Conservation (phyloP, 2,888 invertebrate genomes). For the Meghimatium bilineatum region DNA sequence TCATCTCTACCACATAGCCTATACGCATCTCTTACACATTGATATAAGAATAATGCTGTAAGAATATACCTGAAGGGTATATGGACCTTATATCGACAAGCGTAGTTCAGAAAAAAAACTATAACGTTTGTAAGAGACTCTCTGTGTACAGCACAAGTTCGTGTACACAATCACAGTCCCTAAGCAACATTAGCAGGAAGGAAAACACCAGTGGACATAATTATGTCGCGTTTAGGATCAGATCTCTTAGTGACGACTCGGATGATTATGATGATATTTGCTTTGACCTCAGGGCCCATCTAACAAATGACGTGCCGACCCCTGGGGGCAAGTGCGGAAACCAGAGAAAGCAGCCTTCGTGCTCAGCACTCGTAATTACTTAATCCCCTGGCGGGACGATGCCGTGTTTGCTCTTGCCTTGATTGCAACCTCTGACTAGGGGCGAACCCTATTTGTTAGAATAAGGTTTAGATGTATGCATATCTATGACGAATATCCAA, state of each 20-base stretch:
- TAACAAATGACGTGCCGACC: slow-evolving; percentile 42
- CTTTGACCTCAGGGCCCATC: slow-evolving; percentile 39
- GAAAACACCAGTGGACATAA: slow-evolving; percentile 30
- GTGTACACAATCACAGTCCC: neutral
- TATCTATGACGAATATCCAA: neutral
- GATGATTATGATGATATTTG: slow-evolving; percentile 41
- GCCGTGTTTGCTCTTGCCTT: slow-evolving; percentile 30
- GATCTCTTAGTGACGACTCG: slow-evolving; percentile 25
- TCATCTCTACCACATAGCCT: too few relatives aligned
- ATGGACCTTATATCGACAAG: neutral
- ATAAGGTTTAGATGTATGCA: neutral
- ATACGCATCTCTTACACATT: neutral
- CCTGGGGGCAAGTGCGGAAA: slow-evolving; percentile 39
- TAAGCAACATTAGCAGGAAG: neutral
- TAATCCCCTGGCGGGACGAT: slow-evolving; percentile 40
- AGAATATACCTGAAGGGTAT: neutral
- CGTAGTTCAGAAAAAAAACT: neutral
- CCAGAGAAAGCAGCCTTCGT: slow-evolving; percentile 38
- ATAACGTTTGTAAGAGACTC: neutral
- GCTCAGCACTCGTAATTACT: slow-evolving; percentile 41
- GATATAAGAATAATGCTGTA: neutral
- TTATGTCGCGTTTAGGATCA: slow-evolving; percentile 30
- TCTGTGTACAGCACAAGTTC: neutral
- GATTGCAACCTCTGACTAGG: slow-evolving; percentile 24
- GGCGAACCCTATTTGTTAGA: slow-evolving; percentile 1